phyloP scores from a whole-genome alignment of 2,888 invertebrate genomes.

The Nymphalis urticae region DNA sequence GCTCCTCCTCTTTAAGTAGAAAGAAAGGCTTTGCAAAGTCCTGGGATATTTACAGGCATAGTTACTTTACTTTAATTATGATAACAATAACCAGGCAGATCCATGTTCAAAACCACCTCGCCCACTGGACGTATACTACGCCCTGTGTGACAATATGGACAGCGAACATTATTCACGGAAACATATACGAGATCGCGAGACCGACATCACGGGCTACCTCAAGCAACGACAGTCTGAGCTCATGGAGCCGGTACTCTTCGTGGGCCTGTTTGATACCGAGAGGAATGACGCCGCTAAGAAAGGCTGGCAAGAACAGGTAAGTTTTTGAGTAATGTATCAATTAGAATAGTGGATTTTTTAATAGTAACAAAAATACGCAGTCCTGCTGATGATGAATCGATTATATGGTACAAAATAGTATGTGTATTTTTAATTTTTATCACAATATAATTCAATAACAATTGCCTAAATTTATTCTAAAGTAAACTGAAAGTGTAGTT shows the following conservation, averaged over 20 bases:
- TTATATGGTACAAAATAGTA: too few species aligned
- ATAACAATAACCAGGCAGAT: constrained; percentile 79
- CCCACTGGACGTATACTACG: constrained; percentile 83
- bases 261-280: constrained; percentile 79
- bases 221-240: constrained; percentile 66
- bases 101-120: constrained; percentile 81
- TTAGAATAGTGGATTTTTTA: background rate
- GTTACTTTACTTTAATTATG: too few species aligned
- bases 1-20: too few species aligned
- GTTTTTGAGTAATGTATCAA: background rate
- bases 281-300: constrained; percentile 76
- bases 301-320: constrained; percentile 76
- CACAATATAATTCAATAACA: too few species aligned
- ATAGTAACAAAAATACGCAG: too few species aligned
- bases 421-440: too few species aligned
- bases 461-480: background rate
- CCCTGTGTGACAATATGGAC: constrained; percentile 83
- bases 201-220: constrained; percentile 70
- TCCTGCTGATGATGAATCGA: too few species aligned
- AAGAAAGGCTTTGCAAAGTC: too few species aligned
- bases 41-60: too few species aligned
- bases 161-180: constrained; percentile 82
- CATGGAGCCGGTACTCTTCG: constrained; percentile 66
- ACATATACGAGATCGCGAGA: constrained; percentile 73
- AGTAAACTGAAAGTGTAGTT: too few species aligned